These are phyloP conservation scores for Tiliqua scincoides DNA, from an alignment of 2,113 vertebrate genomes.

Conservation along the genomic window DNA sequence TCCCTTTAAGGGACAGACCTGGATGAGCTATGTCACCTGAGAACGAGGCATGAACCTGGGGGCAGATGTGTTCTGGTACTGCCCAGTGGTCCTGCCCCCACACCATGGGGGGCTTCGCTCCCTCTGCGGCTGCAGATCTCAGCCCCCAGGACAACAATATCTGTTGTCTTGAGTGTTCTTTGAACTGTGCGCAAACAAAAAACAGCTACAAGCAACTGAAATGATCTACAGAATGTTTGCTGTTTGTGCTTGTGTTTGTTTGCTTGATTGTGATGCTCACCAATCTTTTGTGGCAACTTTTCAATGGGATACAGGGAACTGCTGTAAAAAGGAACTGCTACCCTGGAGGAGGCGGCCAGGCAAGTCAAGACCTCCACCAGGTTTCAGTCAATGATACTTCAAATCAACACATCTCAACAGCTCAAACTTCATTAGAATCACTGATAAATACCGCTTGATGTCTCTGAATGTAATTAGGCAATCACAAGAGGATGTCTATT, in stretches of 20 bases:
- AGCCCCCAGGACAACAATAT: no score
- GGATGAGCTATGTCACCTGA: no score
- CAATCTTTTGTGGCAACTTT: slow-evolving; percentile 81
- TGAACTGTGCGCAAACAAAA: slow-evolving; percentile 97
- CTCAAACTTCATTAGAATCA: slow-evolving; percentile 82
- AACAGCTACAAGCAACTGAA: slow-evolving; percentile 92
- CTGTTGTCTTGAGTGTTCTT: no score
- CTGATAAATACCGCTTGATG: slow-evolving; percentile 79
- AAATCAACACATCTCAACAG: slow-evolving; percentile 82
- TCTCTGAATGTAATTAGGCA: slow-evolving; percentile 82
- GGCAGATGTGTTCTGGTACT: no score
- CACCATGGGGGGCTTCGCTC: no score
- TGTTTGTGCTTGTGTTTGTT: slow-evolving; percentile 84
- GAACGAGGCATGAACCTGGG: no score
- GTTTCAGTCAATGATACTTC: slow-evolving; percentile 78
- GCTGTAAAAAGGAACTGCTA: slow-evolving; percentile 74
- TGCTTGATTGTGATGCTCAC: slow-evolving; percentile 76
- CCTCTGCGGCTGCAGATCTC: no score
- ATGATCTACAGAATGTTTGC: slow-evolving; percentile 90
- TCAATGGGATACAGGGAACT: slow-evolving; percentile 70
- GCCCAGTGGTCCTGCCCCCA: no score
- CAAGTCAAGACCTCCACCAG: slow-evolving; percentile 79
- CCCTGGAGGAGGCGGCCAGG: slow-evolving; percentile 70
- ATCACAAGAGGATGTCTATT: slow-evolving; percentile 79
- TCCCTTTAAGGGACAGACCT: no score